Percentiles rank a stretch among this genome's conserved stretches.
These are phyloP conservation scores for Cyanoliseus patagonus DNA, from an alignment of 2,113 vertebrate species.

Conservation along the genomic window DNA sequence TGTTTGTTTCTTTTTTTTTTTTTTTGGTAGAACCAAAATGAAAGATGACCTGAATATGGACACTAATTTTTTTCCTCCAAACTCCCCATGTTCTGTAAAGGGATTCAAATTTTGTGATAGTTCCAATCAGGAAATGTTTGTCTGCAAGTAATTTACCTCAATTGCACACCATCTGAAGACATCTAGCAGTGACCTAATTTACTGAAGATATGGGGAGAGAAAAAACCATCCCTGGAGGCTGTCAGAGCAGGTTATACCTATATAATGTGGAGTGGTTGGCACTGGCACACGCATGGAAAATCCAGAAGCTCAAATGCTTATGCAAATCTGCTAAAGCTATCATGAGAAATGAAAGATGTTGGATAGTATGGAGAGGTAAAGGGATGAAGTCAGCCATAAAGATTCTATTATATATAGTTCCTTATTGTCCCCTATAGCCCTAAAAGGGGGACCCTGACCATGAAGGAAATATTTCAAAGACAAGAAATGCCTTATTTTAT, in stretches of 20 bases:
- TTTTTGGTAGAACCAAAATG: not conserved
- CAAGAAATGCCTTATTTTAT: not conserved
- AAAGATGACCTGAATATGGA: not conserved
- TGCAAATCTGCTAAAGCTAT: not conserved
- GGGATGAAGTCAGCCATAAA: not conserved
- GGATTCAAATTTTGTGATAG: not conserved
- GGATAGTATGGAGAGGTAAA: not conserved
- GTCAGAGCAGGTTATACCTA: not conserved
- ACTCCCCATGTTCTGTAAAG: not conserved
- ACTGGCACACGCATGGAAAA: not conserved
- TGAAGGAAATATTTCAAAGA: not conserved
- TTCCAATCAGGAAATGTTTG: not conserved
- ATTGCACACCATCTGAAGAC: not conserved
- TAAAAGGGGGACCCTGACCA: not conserved
- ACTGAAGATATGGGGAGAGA: not conserved
- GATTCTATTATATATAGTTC: not conserved
- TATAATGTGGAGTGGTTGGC: not conserved
- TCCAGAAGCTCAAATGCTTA: not conserved
- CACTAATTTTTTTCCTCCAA: not conserved
- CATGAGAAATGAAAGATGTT: not conserved
- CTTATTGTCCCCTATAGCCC: not conserved
- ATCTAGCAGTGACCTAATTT: not conserved
- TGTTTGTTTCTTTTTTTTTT: not conserved
- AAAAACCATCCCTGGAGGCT: not conserved
- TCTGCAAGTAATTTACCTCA: not conserved